These are phyloP conservation scores for Charanyca ferruginea DNA, from an alignment of 2,888 invertebrate species.

Conservation along the genomic window DNA sequence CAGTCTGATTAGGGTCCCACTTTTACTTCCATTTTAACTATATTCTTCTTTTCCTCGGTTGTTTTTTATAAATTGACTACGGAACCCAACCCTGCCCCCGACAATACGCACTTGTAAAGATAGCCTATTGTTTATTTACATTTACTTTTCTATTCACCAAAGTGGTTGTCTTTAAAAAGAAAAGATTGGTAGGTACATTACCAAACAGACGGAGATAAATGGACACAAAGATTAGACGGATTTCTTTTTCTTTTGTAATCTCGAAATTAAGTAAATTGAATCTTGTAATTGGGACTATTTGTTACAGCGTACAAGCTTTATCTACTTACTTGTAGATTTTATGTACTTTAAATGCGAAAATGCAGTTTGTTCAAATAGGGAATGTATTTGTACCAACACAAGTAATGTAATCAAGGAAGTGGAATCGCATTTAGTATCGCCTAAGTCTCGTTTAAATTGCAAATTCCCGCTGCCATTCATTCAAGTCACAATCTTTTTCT, in stretches of 20 bases:
- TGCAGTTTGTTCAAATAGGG: conserved; percentile 31
- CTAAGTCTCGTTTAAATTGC: conserved; percentile 78
- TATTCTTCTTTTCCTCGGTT: not conserved
- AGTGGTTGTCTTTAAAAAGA: conserved; percentile 49
- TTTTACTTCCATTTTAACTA: not conserved
- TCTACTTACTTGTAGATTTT: not conserved
- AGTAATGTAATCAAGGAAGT: conserved; percentile 70
- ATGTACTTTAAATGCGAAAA: not conserved
- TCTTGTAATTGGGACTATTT: conserved; percentile 23
- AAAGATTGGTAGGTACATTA: conserved; percentile 50
- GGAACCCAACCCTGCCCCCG: not conserved
- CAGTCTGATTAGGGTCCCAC: not conserved
- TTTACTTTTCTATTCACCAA: conserved; percentile 31
- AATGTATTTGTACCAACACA: conserved; percentile 29
- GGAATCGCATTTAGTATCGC: conserved; percentile 64
- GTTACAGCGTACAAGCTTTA: conserved; percentile 3
- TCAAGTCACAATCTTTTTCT: conserved; percentile 66
- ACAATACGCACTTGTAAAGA: conserved; percentile 16
- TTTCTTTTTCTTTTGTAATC: conserved; percentile 45
- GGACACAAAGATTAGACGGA: conserved; percentile 42
- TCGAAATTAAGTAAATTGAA: conserved; percentile 41
- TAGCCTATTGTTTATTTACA: conserved; percentile 38
- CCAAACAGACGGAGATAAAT: conserved; percentile 56
- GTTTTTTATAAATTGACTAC: conserved; percentile 24
- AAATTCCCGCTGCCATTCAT: conserved; percentile 75